Conservation (phyloP, 64 coral and sea anemone genomes). For the Montipora cactus region DNA sequence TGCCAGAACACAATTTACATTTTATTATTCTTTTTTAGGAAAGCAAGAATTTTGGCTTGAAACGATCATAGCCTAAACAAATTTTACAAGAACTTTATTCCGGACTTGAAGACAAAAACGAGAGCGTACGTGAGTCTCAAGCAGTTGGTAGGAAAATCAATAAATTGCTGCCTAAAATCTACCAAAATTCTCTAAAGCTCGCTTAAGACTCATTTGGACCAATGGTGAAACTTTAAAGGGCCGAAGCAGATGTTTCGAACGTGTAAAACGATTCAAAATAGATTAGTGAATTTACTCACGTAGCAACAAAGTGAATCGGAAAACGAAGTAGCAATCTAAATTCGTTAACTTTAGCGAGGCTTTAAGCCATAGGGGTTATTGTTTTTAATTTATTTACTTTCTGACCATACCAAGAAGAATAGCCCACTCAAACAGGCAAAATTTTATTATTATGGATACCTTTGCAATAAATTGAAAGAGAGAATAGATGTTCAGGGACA, state of each 20-base stretch:
- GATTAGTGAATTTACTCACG: slow-evolving; percentile 23
- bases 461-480: background rate
- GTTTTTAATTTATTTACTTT: slow-evolving; percentile 63
- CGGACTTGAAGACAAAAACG: slow-evolving; percentile 71
- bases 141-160: slow-evolving; percentile 9
- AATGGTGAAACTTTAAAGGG: background rate
- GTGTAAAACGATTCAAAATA: slow-evolving; percentile 16
- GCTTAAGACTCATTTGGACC: slow-evolving; percentile 36
- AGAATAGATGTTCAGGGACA: background rate
- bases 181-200: slow-evolving; percentile 75
- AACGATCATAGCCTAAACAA: slow-evolving; percentile 55
- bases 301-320: background rate
- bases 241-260: slow-evolving; percentile 11
- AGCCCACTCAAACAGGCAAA: slow-evolving; percentile 25
- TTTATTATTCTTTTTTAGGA: slow-evolving; percentile 78
- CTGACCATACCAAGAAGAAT: slow-evolving; percentile 39
- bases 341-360: background rate
- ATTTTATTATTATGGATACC: slow-evolving; percentile 50
- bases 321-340: slow-evolving; percentile 10
- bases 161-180: slow-evolving; percentile 56
- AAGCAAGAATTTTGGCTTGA: slow-evolving; percentile 74
- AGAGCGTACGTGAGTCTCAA: background rate
- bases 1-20: slow-evolving; percentile 93
- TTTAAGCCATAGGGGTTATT: background rate
- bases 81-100: slow-evolving; percentile 69